Evolutionary conservation across 2,888 invertebrate genomes (phyloP), one percentile per base, ranked within the genome.

Genomic region (Himalopsyche tibetana): DNA sequence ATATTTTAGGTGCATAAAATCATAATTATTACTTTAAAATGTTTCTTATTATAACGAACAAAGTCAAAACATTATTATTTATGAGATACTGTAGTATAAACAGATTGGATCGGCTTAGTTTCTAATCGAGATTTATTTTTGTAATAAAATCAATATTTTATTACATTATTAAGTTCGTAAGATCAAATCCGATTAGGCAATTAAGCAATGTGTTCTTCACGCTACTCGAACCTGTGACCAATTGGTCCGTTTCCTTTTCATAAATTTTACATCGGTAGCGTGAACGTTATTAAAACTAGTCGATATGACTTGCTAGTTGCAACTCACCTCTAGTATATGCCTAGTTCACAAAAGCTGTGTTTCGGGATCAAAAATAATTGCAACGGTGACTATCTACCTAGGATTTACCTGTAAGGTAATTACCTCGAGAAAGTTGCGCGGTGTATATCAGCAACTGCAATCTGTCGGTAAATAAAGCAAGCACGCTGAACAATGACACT

Each of bases 331-430:
- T 74, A 12, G 9, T 74, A 2, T 74, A 74, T 36, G 38, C 74
- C 74, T 15, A 36, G 74, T 74, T 74, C 36, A 63, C 19, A 19
- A 19, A 63, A 19, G 63, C 63, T 85, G 85, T 85, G 85, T 85
- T 85, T 85, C 38, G 83, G 85, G 85, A 83, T 85, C 85, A 85
- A 80, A 85, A 85, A 85, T 85, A 85, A 85, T 85, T 85, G 85
- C 85, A 38, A 38, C 74, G 11, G 38, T 74, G 74, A 74, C 74
- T 74, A 74, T 74, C 74, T 38, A 36, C 74, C 36, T 38, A 38
- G 74, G 74, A 74, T 74, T 74, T 74, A 38, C 28, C 74, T 74
- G 74, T 74, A 38, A 74, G 36, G 74, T 74, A 74, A 74, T 74
- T 74, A 74, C 74, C 74, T 74, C 74, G 74, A 74, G 74, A 74